Conservation (phyloP, 2,113 vertebrate genomes). For the Oncorhynchus mykiss region DNA sequence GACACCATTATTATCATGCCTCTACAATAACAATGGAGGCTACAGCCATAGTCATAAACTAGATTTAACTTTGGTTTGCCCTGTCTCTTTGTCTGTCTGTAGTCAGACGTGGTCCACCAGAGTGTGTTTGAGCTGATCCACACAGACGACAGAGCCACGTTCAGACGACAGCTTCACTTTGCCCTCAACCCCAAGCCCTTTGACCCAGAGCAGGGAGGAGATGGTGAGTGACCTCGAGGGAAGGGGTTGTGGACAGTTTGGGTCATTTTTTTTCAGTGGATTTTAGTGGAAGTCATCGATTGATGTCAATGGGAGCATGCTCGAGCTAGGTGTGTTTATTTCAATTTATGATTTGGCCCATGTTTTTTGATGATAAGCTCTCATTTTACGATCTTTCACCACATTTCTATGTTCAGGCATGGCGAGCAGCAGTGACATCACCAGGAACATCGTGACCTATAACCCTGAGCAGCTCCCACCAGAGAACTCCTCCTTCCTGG, state of each 20-base stretch:
- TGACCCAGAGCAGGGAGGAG: constrained; percentile 1
- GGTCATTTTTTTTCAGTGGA: too few relatives aligned
- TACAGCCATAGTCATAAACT: background rate
- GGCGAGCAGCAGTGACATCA: constrained; percentile 11
- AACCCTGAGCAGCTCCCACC: constrained; percentile 67
- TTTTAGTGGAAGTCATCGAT: too few relatives aligned
- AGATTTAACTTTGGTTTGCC: background rate
- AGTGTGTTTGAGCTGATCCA: constrained; percentile 79
- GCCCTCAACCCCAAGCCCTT: constrained; percentile 56
- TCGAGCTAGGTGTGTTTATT: too few relatives aligned
- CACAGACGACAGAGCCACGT: constrained; percentile 70
- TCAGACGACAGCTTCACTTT: constrained; percentile 77
- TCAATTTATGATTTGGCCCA: background rate
- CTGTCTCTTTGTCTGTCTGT: constrained; percentile 1
- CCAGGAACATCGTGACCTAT: constrained; percentile 37
- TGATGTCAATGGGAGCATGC: too few relatives aligned
- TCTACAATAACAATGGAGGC: too few relatives aligned
- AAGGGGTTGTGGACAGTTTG: too few relatives aligned
- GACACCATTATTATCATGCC: too few relatives aligned
- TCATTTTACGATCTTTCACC: background rate
- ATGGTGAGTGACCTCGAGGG: constrained; percentile 36
- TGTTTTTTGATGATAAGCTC: background rate
- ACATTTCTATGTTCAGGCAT: constrained; percentile 30
- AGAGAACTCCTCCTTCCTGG: constrained; percentile 80
- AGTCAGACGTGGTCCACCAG: constrained; percentile 79